phyloP scores from a whole-genome alignment of 2,888 invertebrate species.

The Myopa tessellatipennis region DNA sequence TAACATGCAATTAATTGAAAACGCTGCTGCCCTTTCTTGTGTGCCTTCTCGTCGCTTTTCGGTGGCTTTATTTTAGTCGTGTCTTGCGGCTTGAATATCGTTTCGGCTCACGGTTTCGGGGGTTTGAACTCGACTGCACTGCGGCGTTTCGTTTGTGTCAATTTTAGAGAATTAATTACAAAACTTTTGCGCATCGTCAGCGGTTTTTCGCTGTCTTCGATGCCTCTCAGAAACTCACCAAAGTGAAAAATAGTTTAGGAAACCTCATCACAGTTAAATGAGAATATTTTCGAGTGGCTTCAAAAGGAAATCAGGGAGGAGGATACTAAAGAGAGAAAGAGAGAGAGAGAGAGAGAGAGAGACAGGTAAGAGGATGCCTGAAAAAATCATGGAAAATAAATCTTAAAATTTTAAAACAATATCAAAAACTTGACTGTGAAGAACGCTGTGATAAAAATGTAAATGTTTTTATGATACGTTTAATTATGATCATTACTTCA shows the following conservation, averaged over 20 bases:
- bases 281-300: too few species aligned
- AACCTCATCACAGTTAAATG: too few species aligned
- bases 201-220: background rate
- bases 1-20: conserved; percentile 24
- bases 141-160: conserved; percentile 22
- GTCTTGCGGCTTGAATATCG: background rate
- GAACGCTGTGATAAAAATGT: too few species aligned
- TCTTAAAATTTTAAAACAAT: too few species aligned
- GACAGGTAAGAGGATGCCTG: too few species aligned
- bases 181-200: conserved; percentile 10
- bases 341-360: too few species aligned
- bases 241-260: background rate
- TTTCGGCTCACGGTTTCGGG: background rate
- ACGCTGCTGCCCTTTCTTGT: background rate
- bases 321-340: too few species aligned
- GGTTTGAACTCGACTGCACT: background rate
- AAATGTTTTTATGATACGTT: too few species aligned
- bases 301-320: too few species aligned
- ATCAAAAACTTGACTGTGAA: too few species aligned
- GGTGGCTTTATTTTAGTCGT: background rate
- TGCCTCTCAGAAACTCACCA: background rate
- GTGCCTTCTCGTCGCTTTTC: background rate
- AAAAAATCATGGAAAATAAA: too few species aligned
- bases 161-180: conserved; percentile 24
- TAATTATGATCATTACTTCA: too few species aligned